Conservation (phyloP, 2,888 invertebrate genomes). For the Bruchidius siliquastri region DNA sequence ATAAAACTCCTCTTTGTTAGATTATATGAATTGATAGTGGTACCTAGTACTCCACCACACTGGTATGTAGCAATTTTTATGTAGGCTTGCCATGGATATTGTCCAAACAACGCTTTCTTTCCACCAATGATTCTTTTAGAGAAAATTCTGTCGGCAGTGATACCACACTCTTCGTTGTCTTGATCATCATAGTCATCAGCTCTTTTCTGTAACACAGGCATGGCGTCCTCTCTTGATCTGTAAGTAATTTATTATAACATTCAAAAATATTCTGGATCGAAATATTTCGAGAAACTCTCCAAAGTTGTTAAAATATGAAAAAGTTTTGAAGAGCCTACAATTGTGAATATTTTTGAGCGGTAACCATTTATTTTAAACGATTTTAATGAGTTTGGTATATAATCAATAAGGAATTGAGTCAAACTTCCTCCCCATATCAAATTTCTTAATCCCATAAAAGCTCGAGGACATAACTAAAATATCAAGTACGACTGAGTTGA, state of each 20-base stretch:
- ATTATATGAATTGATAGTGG: background rate
- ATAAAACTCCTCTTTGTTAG: background rate
- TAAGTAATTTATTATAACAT: slow-evolving; percentile 11
- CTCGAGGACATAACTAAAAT: too few relatives aligned
- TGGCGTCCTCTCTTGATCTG: slow-evolving; percentile 25
- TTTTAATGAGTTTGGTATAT: too few relatives aligned
- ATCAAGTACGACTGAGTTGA: too few relatives aligned
- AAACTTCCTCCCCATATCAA: too few relatives aligned
- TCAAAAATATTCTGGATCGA: background rate
- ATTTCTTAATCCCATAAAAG: too few relatives aligned
- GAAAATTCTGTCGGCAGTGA: slow-evolving; percentile 54
- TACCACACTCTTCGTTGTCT: slow-evolving; percentile 60
- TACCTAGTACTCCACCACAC: slow-evolving; percentile 74
- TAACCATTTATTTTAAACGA: too few relatives aligned
- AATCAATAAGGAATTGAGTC: too few relatives aligned
- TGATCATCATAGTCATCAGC: slow-evolving; percentile 40
- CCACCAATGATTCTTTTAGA: slow-evolving; percentile 80
- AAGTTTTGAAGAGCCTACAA: too few relatives aligned
- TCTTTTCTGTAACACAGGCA: slow-evolving; percentile 34
- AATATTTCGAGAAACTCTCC: background rate
- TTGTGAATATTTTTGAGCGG: too few relatives aligned
- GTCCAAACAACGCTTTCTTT: slow-evolving; percentile 68
- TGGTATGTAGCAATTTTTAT: slow-evolving; percentile 78
- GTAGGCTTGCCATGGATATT: slow-evolving; percentile 84
- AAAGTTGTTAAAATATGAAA: too few relatives aligned